Base-by-base conservation (phyloP, 2,113 vertebrate genomes). In the Ammodytes dubius region DNA sequence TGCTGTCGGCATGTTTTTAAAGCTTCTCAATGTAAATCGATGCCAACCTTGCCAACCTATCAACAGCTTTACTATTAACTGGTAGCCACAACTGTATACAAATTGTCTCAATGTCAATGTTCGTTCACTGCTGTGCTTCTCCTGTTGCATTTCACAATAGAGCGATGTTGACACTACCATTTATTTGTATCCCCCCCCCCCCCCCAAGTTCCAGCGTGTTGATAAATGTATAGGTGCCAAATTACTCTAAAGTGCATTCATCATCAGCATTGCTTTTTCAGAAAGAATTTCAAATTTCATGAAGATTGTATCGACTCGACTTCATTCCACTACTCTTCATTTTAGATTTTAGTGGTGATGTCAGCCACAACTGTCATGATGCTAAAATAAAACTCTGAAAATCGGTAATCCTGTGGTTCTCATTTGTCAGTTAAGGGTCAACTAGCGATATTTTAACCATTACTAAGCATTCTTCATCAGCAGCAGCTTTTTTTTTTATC, bases 151-250 rank as follows among this genome's bases (percentile, higher is more conserved):
- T 81, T 42, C 27, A 35, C 11, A 40, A 46, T 75, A 15, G n/a
- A 6, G 49, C 40, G 40, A 61, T 17, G 19, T 35, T 2, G 67
- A 81, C 58, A 5, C 58, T 66, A 37, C n/a, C 8, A 7, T 60
- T 81, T 52, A 53, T 84, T 67, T 85, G 59, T 79, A 35, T 54
- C 40, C 66, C 76, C 59, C 63, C 54, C 75, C 50, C 84, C 80
- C 57, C 63, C 61, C 75, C 72, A 54, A 85, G 79, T 58, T 91
- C 76, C 77, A 79, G 82, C 79, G 57, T 90, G 85, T 89, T 76
- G 80, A 87, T 87, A 88, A 88, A 92, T 86, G 61, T 89, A 81
- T 92, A 88, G 86, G 85, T 93, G 90, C 93, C 92, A 95, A 93
- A 94, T 87, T 47, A 52, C 63, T 56, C 47, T 37, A 17, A 58